Evolutionary conservation across 2,888 invertebrate genomes (phyloP), one percentile per base, ranked within the genome.

Genomic region (Cataglyphis livida): DNA sequence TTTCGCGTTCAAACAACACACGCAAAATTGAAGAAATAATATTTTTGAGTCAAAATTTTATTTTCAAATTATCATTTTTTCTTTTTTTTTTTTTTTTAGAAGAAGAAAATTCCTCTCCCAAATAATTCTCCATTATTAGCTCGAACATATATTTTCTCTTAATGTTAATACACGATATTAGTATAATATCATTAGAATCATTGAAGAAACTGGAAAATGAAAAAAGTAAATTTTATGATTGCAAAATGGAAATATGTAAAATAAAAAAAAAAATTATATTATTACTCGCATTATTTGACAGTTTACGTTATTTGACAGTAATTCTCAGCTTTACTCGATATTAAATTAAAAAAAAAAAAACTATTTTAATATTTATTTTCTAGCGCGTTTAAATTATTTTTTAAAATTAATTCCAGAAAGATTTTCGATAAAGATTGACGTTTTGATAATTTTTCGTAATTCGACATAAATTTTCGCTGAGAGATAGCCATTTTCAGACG

Each of bases 1-100:
- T 28, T 68, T 48, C n/a, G 70, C 81, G 73, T 57, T 65, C 66
- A 59, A 59, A 21, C 21, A 18, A 18, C 54, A 15, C 21, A 18
- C 10, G 9, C 51, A 18, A 1, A 5, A 15, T 25, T 62, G 15
- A 41, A 59, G 21, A 38, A 57, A 18, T 57, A 59, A 59, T 1
- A 38, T 71, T 10, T 57, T 54, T 59, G 54, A 71, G 1, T 51
- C 7, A 51, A n/a, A 51, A n/a, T n/a, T 48, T 51, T 6, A n/a
- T n/a, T 51, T 51, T 7, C 7, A 44, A 44, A n/a, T 51, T n/a
- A 44, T n/a, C 7, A 51, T 1, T 38, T 10, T 38, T 38, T 38
- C 6, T 38, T 7, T 38, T 38, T 38, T 1, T 38, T 38, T 32
- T 32, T 32, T 9, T 38, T 10, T 38, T 38, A 9, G 1, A 28